Conservation (phyloP, 2,797 vertebrate genomes). For the Galagoides demidoff region DNA sequence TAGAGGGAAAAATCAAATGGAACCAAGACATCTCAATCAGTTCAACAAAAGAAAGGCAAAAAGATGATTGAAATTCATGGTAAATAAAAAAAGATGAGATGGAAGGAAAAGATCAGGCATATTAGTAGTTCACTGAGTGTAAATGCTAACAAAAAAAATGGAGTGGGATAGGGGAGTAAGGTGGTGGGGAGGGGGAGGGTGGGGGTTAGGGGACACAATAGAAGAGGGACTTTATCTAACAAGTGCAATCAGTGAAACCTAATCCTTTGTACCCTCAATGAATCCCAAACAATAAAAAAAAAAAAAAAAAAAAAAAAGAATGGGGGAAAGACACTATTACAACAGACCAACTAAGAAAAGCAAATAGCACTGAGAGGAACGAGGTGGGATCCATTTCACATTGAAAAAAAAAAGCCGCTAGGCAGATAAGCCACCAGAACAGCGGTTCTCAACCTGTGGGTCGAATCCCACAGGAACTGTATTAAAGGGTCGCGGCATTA, state of each 20-base stretch:
- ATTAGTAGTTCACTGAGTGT: neutral
- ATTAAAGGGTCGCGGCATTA: no score
- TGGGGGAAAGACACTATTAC: neutral
- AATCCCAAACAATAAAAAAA: no score
- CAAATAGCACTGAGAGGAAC: neutral
- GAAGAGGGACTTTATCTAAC: no score
- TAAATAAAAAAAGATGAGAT: neutral
- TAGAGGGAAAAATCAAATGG: neutral
- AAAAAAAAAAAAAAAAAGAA: neutral
- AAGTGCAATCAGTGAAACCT: no score
- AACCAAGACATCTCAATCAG: conserved; percentile 2
- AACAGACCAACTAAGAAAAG: neutral
- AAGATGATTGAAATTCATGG: neutral
- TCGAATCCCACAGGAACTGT: no score
- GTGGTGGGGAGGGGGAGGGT: no score
- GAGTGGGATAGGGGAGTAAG: no score
- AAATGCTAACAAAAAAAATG: conserved; percentile 48
- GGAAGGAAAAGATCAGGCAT: neutral
- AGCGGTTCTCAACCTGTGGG: no score
- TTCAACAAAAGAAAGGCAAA: conserved; percentile 41
- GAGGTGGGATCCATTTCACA: neutral
- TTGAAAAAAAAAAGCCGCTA: neutral
- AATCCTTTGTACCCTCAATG: no score
- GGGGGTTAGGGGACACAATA: no score
- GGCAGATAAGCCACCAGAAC: neutral